Conservation (phyloP, 2,113 vertebrate genomes). For the Rhinoderma darwinii region DNA sequence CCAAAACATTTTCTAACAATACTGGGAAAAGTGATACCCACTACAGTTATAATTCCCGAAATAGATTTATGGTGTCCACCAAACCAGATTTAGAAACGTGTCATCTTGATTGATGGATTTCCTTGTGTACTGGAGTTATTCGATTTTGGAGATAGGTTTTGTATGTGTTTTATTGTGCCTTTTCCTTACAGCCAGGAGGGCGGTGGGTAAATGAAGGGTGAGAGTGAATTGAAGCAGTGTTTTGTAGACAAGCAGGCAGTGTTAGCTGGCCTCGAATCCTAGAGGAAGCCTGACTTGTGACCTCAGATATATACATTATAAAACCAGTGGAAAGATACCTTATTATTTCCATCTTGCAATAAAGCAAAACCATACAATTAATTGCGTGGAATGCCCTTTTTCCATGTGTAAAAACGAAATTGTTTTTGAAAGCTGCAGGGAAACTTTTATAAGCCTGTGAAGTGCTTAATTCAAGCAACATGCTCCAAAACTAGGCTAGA, state of each 20-base stretch:
- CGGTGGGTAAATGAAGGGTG: constrained; percentile 35
- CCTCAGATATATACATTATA: constrained; percentile 42
- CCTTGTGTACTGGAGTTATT: constrained; percentile 3
- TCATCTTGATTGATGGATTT: neutral
- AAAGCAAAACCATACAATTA: constrained; percentile 42
- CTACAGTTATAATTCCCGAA: neutral
- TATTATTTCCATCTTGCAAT: constrained; percentile 58
- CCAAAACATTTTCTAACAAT: neutral
- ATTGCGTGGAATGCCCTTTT: constrained; percentile 30
- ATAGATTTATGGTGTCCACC: neutral
- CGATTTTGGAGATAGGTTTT: constrained; percentile 20
- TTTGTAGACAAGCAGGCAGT: constrained; percentile 43
- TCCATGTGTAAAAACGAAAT: constrained; percentile 44
- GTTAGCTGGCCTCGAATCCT: neutral
- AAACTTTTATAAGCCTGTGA: constrained; percentile 38
- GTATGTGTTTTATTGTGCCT: constrained; percentile 35
- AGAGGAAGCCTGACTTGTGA: constrained; percentile 40
- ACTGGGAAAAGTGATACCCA: neutral
- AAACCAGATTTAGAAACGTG: neutral
- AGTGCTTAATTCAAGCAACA: constrained; percentile 50
- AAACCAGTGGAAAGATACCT: constrained; percentile 50
- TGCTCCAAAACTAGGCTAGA: constrained; percentile 8
- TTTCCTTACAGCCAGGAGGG: neutral
- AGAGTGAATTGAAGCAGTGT: constrained; percentile 33
- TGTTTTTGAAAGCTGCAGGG: constrained; percentile 47